Evolutionary conservation across 2,888 invertebrate genomes (phyloP).

Genomic region (Dasysyrphus tricinctus): DNA sequence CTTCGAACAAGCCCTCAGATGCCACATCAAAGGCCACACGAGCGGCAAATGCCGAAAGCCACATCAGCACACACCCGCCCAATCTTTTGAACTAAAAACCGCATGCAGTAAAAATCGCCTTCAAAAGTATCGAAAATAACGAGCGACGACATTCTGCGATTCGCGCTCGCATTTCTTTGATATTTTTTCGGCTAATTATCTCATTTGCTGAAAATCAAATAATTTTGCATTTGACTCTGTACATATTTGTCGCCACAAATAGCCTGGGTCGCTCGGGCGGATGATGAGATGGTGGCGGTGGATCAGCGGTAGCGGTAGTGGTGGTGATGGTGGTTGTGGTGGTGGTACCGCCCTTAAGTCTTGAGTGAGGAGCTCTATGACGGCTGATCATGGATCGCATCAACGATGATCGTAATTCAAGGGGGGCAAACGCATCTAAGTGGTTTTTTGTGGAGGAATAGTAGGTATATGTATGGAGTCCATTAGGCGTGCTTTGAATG

Average conservation of each 20-base stretch:
- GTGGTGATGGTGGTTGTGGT: background rate
- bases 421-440: slow-evolving; percentile 62
- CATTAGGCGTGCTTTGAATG: slow-evolving; percentile 68
- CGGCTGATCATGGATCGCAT: slow-evolving; percentile 48
- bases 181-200: slow-evolving; percentile 75
- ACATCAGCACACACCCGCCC: background rate
- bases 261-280: background rate
- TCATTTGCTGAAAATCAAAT: slow-evolving; percentile 75
- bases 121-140: slow-evolving; percentile 67
- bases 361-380: slow-evolving; percentile 29
- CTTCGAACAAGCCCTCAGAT: slow-evolving; percentile 46
- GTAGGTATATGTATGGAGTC: slow-evolving; percentile 39
- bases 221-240: slow-evolving; percentile 57
- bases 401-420: slow-evolving; percentile 41
- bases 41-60: slow-evolving; percentile 21
- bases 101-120: slow-evolving; percentile 32
- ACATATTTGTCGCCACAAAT: slow-evolving; percentile 51
- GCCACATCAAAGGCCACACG: slow-evolving; percentile 68
- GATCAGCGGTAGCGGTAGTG: background rate
- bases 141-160: slow-evolving; percentile 59
- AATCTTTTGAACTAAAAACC: slow-evolving; percentile 21
- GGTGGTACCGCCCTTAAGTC: slow-evolving; percentile 54
- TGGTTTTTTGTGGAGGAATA: slow-evolving; percentile 50
- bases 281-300: background rate
- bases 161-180: slow-evolving; percentile 62